phyloP scores from a whole-genome alignment of 2,888 invertebrate genomes.

The Phengaris alcon region DNA sequence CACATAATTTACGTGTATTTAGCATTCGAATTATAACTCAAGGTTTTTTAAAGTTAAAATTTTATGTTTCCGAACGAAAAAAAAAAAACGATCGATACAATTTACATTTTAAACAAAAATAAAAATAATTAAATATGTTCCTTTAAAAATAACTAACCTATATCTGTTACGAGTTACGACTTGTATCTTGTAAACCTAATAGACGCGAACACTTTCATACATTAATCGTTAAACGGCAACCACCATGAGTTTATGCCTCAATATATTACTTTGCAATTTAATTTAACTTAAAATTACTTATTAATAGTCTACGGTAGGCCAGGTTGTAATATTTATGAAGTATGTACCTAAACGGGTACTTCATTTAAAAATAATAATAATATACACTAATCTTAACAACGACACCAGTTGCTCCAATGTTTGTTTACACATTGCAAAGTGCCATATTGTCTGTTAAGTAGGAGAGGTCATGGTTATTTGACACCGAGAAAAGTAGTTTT shows the following conservation, averaged over 20 bases:
- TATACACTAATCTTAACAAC: conserved; percentile 28
- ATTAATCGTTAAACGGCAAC: conserved; percentile 40
- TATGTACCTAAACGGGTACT: too few relatives aligned
- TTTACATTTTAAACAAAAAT: too few relatives aligned
- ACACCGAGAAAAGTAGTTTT: background rate
- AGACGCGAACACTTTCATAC: conserved; percentile 43
- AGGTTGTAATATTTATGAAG: too few relatives aligned
- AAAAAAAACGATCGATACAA: background rate
- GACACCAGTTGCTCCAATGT: conserved; percentile 22
- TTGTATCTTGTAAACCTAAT: conserved; percentile 46
- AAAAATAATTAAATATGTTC: too few relatives aligned
- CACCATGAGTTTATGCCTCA: conserved; percentile 29
- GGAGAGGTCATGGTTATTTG: conserved; percentile 30
- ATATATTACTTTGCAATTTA: too few relatives aligned
- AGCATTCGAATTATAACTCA: background rate
- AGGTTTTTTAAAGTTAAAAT: background rate
- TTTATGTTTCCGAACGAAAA: background rate
- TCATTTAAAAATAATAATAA: background rate
- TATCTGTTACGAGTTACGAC: conserved; percentile 36
- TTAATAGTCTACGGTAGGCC: too few relatives aligned
- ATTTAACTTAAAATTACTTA: too few relatives aligned
- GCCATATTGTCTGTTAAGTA: background rate
- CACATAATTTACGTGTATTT: background rate
- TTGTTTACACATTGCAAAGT: background rate
- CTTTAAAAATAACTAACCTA: background rate